These are phyloP conservation scores for Eledona agricola DNA, from an alignment of 2,888 invertebrate species.

Conservation along the genomic window DNA sequence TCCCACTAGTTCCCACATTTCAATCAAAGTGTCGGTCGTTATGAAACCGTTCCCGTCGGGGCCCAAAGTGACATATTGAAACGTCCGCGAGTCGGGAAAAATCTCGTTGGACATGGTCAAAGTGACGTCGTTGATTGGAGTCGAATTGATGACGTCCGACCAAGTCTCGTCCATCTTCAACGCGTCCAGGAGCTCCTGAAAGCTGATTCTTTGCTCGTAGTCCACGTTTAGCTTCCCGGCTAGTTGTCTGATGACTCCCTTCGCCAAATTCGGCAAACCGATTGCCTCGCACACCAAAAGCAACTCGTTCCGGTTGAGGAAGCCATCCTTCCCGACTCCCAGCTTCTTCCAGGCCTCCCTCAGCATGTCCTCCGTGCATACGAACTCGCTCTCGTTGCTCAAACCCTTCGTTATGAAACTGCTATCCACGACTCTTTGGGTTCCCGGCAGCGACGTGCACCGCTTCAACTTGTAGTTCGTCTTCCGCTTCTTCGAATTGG, in stretches of 20 bases:
- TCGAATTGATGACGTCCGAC: slow-evolving; percentile 54
- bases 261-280: slow-evolving; percentile 71
- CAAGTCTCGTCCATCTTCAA: slow-evolving; percentile 67
- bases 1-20: slow-evolving; percentile 78
- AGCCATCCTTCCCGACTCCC: slow-evolving; percentile 70
- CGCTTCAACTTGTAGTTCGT: slow-evolving; percentile 65
- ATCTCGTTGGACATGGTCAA: slow-evolving; percentile 55
- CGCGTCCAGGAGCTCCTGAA: slow-evolving; percentile 71
- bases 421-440: slow-evolving; percentile 47
- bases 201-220: slow-evolving; percentile 71
- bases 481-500: slow-evolving; percentile 63
- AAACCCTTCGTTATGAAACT: slow-evolving; percentile 41
- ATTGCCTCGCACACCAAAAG: slow-evolving; percentile 72
- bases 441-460: slow-evolving; percentile 67
- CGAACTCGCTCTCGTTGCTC: slow-evolving; percentile 51
- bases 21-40: slow-evolving; percentile 67
- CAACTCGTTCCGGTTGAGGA: slow-evolving; percentile 71
- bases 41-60: slow-evolving; percentile 58
- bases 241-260: slow-evolving; percentile 71
- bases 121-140: slow-evolving; percentile 24
- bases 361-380: slow-evolving; percentile 69
- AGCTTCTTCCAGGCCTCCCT: slow-evolving; percentile 71
- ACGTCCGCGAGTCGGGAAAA: slow-evolving; percentile 56
- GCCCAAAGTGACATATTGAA: slow-evolving; percentile 60
- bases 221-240: slow-evolving; percentile 73